These are phyloP conservation scores for Hymenochirus boettgeri DNA, from an alignment of 2,113 vertebrate genomes.

Conservation along the genomic window DNA sequence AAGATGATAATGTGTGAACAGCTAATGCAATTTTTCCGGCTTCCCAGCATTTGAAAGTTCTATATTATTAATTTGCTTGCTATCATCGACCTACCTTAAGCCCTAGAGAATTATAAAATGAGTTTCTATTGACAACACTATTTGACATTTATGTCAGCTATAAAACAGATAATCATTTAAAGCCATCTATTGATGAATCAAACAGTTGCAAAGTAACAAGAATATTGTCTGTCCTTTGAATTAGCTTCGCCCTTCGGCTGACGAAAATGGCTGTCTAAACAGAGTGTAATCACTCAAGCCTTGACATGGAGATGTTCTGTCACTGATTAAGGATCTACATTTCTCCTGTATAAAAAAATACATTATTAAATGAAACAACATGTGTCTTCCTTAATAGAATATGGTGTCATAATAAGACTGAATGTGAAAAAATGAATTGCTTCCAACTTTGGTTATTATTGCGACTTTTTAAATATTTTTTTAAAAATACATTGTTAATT, in stretches of 20 bases:
- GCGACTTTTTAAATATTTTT: too few species aligned
- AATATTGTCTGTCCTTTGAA: conserved; percentile 57
- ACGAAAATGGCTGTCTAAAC: conserved; percentile 50
- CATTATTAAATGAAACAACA: conserved; percentile 61
- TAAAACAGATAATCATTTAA: conserved; percentile 59
- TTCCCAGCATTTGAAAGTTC: too few species aligned
- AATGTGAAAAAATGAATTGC: too few species aligned
- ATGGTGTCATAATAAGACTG: too few species aligned
- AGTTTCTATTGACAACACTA: conserved; percentile 54
- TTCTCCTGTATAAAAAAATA: conserved; percentile 64
- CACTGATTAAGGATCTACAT: conserved; percentile 64
- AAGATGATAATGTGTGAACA: too few species aligned
- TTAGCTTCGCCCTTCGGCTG: conserved; percentile 50
- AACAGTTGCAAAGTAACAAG: conserved; percentile 56
- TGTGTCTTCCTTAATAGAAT: conserved; percentile 69
- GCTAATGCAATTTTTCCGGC: too few species aligned
- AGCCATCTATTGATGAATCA: conserved; percentile 51
- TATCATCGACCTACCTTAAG: conserved; percentile 33
- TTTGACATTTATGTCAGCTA: conserved; percentile 63
- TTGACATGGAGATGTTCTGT: conserved; percentile 65
- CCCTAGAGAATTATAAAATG: conserved; percentile 52
- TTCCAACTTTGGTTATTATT: too few species aligned
- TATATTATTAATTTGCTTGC: not conserved
- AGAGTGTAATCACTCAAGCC: conserved; percentile 58
- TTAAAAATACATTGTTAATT: too few species aligned